phyloP scores from a whole-genome alignment of 2,113 vertebrate genomes.

The Phocoena phocoena region DNA sequence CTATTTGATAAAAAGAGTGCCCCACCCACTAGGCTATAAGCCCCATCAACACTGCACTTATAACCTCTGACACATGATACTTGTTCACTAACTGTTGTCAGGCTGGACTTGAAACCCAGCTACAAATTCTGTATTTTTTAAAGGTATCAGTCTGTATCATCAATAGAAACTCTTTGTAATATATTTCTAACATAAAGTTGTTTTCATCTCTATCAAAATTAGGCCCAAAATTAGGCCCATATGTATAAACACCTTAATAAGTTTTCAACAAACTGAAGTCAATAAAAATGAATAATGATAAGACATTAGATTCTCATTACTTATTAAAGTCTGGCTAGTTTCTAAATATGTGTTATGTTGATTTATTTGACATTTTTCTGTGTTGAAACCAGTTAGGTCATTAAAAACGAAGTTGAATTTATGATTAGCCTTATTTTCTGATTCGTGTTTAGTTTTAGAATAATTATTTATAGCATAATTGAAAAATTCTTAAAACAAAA shows the following conservation, averaged over 20 bases:
- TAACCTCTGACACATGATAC: neutral
- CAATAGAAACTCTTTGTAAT: neutral
- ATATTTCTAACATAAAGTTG: neutral
- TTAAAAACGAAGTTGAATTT: conserved; percentile 59
- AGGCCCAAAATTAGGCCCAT: neutral
- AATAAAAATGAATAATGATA: conserved; percentile 55
- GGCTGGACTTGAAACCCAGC: neutral
- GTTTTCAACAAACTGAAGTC: neutral
- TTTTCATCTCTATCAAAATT: conserved; percentile 5
- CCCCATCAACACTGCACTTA: neutral
- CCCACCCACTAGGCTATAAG: neutral
- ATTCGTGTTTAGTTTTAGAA: conserved; percentile 23
- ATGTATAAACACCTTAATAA: neutral
- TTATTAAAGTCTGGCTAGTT: conserved; percentile 42
- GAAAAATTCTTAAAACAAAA: conserved; percentile 33
- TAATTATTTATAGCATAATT: conserved; percentile 37
- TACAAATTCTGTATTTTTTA: neutral
- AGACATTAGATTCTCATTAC: conserved; percentile 41
- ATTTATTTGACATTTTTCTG: conserved; percentile 28
- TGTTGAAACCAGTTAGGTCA: conserved; percentile 23
- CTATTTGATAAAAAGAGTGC: neutral
- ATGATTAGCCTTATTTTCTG: conserved; percentile 57
- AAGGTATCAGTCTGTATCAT: neutral
- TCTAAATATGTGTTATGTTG: conserved; percentile 7
- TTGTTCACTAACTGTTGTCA: neutral